Conservation (phyloP, 1,140 invertebrate genomes). For the Idris sp. region DNA sequence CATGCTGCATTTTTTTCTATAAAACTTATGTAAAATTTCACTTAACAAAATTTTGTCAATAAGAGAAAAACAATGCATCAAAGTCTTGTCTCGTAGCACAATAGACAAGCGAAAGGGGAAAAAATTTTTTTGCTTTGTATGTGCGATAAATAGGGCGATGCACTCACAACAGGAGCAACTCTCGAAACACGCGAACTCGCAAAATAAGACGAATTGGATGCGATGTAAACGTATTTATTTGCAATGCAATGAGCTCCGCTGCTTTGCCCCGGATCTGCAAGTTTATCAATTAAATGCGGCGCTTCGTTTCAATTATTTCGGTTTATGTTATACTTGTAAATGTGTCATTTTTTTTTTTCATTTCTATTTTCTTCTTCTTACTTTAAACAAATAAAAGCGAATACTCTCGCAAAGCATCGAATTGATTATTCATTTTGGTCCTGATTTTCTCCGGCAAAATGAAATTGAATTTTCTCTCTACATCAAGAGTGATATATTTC, state of each 20-base stretch:
- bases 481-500: no score
- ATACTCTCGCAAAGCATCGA: no score
- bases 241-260: slow-evolving; percentile 49
- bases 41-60: background rate
- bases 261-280: slow-evolving; percentile 24
- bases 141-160: slow-evolving; percentile 53
- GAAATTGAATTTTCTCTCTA: no score
- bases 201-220: slow-evolving; percentile 55
- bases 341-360: background rate
- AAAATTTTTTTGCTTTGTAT: slow-evolving; percentile 21
- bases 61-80: slow-evolving; percentile 57
- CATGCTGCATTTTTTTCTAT: no score
- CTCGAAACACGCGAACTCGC: slow-evolving; percentile 55
- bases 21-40: no score
- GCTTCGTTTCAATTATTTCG: slow-evolving; percentile 9
- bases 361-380: no score
- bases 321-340: background rate
- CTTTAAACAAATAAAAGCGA: no score
- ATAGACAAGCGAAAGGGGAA: slow-evolving; percentile 26
- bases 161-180: slow-evolving; percentile 36
- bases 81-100: slow-evolving; percentile 43
- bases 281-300: slow-evolving; percentile 41
- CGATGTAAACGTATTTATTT: slow-evolving; percentile 55
- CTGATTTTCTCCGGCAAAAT: no score
- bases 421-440: no score